Percentiles rank a stretch among this genome's conserved stretches.
phyloP scores from a whole-genome alignment of 1,140 invertebrate genomes.

The Wasmannia auropunctata region DNA sequence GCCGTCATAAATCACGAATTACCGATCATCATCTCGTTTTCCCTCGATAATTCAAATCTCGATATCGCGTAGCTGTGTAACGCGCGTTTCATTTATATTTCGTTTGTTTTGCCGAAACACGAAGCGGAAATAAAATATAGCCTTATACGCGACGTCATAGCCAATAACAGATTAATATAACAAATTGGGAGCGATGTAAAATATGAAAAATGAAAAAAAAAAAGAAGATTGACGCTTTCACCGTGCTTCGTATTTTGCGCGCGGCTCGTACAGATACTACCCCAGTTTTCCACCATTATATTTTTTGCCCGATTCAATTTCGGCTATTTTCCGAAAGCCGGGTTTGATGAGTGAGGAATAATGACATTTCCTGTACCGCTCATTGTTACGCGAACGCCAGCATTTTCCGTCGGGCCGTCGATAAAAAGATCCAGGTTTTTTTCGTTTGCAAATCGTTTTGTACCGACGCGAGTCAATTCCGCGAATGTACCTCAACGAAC shows the following conservation, averaged over 20 bases:
- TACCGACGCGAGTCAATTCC: background rate
- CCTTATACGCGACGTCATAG: background rate
- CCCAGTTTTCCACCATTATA: constrained; percentile 28
- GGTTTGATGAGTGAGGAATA: constrained; percentile 30
- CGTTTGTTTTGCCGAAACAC: background rate
- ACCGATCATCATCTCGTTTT: background rate
- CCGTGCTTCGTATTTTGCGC: background rate
- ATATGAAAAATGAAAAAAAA: background rate
- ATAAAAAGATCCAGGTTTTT: constrained; percentile 30
- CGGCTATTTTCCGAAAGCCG: constrained; percentile 44
- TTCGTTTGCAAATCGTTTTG: background rate
- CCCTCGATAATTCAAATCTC: background rate
- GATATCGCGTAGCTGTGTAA: background rate
- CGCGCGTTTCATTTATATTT: background rate
- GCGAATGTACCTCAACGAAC: background rate
- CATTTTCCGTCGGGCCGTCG: constrained; percentile 22
- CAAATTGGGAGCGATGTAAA: constrained; percentile 14
- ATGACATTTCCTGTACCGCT: background rate
- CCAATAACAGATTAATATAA: constrained; percentile 14
- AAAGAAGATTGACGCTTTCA: background rate
- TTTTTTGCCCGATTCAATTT: constrained; percentile 14
- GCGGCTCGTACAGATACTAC: background rate
- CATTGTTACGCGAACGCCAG: constrained; percentile 11
- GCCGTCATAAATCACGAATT: background rate
- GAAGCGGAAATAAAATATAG: constrained; percentile 11